These are phyloP conservation scores for Tenthredo livida DNA, from an alignment of 2,888 invertebrate genomes.

Conservation along the genomic window DNA sequence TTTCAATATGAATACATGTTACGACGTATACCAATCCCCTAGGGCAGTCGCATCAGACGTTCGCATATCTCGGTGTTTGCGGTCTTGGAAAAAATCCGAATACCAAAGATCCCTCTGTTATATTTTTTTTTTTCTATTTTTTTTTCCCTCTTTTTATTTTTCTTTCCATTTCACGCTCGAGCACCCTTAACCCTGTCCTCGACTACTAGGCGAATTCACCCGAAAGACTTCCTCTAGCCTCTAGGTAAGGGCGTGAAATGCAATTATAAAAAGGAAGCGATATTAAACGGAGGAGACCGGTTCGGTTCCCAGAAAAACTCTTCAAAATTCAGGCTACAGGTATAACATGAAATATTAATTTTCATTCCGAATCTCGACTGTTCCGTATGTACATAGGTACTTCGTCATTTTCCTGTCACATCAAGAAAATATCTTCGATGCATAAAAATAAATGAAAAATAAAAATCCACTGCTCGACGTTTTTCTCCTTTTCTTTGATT, in stretches of 20 bases:
- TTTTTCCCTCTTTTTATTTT: not conserved
- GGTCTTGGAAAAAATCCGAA: slow-evolving; percentile 11
- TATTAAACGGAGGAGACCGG: not conserved
- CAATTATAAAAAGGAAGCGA: slow-evolving; percentile 24
- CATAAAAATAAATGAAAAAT: not conserved
- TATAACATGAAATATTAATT: not conserved
- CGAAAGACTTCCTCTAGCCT: slow-evolving; percentile 21
- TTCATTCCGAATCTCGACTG: not conserved
- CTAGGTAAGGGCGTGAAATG: slow-evolving; percentile 26
- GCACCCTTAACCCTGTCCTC: slow-evolving; percentile 40
- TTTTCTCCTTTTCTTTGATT: not conserved
- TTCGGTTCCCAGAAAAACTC: not conserved
- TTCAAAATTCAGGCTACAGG: not conserved
- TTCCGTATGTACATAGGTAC: too few relatives aligned
- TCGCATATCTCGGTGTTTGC: not conserved
- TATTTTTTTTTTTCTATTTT: not conserved
- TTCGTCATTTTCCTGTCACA: too few relatives aligned
- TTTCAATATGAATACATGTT: not conserved
- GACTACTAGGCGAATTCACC: slow-evolving; percentile 8
- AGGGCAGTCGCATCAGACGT: not conserved
- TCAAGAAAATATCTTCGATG: not conserved
- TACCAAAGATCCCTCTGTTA: not conserved
- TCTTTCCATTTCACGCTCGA: slow-evolving; percentile 36
- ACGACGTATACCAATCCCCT: not conserved
- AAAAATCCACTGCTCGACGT: not conserved